phyloP scores from a whole-genome alignment of 2,888 invertebrate genomes.

The Plusia festucae region DNA sequence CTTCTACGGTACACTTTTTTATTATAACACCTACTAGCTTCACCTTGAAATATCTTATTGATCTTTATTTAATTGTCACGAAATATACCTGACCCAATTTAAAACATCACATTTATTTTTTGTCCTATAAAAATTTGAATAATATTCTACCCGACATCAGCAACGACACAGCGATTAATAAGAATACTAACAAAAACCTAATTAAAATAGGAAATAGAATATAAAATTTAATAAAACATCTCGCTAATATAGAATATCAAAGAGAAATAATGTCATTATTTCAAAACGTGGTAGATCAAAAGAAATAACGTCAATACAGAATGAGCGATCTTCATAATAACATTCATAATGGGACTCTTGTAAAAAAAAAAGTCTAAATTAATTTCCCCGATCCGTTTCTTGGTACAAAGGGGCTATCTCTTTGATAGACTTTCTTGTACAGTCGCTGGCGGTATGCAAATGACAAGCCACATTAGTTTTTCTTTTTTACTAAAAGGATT shows the following conservation, averaged over 20 bases:
- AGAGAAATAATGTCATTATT: constrained; percentile 83
- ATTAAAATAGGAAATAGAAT: constrained; percentile 61
- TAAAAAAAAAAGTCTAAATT: constrained; percentile 80
- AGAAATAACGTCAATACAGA: constrained; percentile 77
- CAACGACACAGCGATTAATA: constrained; percentile 37
- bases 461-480: constrained; percentile 44
- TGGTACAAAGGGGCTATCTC: constrained; percentile 78
- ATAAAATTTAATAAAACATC: constrained; percentile 63
- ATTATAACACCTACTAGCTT: background rate
- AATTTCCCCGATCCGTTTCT: constrained; percentile 81
- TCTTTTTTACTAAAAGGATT: constrained; percentile 31
- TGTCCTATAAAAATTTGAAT: constrained; percentile 19
- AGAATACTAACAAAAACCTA: constrained; percentile 51
- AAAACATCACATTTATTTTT: constrained; percentile 9
- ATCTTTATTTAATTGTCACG: constrained; percentile 6
- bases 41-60: constrained; percentile 7
- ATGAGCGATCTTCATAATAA: constrained; percentile 63
- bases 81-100: constrained; percentile 5
- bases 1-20: background rate
- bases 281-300: constrained; percentile 78
- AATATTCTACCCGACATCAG: constrained; percentile 15
- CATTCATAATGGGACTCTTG: constrained; percentile 62
- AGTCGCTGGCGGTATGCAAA: constrained; percentile 57
- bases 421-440: constrained; percentile 79
- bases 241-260: constrained; percentile 73